Percentiles rank a stretch among this genome's conserved stretches.
These are phyloP conservation scores for Lepus europaeus DNA, from an alignment of 2,113 vertebrate genomes.

Conservation along the genomic window DNA sequence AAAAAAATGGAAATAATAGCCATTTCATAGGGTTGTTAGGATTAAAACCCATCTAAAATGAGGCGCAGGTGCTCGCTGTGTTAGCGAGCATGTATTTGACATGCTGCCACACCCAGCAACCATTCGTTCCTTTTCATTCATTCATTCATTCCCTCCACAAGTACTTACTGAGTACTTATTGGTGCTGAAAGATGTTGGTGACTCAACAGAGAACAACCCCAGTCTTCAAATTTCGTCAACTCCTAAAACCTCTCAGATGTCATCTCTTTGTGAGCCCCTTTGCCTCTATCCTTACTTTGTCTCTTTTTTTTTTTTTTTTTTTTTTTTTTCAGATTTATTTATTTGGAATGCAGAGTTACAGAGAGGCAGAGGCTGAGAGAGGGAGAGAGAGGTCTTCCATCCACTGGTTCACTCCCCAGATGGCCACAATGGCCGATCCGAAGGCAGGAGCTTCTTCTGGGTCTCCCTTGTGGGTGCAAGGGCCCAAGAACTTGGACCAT, in stretches of 20 bases:
- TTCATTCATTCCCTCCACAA: neutral
- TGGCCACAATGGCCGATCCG: too few species aligned
- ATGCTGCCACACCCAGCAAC: neutral
- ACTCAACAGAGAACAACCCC: neutral
- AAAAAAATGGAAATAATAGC: neutral
- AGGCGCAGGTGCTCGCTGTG: neutral
- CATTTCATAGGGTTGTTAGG: neutral
- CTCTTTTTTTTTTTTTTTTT: too few species aligned
- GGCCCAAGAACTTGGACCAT: too few species aligned
- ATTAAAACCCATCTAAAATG: neutral
- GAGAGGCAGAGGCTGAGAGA: too few species aligned
- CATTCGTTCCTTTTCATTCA: neutral
- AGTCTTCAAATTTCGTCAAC: neutral
- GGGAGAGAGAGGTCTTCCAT: too few species aligned
- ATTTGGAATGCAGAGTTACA: too few species aligned
- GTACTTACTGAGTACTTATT: neutral
- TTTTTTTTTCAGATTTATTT: too few species aligned
- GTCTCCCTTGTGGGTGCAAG: too few species aligned
- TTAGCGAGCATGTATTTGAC: neutral
- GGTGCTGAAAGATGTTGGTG: neutral
- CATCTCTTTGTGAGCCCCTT: neutral
- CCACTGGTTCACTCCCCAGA: too few species aligned
- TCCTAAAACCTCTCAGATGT: neutral
- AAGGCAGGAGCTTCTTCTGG: too few species aligned
- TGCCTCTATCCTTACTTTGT: neutral